Percentiles rank a stretch among this genome's conserved stretches.
Conservation (phyloP, 2,888 invertebrate genomes). For the Idaea straminata region DNA sequence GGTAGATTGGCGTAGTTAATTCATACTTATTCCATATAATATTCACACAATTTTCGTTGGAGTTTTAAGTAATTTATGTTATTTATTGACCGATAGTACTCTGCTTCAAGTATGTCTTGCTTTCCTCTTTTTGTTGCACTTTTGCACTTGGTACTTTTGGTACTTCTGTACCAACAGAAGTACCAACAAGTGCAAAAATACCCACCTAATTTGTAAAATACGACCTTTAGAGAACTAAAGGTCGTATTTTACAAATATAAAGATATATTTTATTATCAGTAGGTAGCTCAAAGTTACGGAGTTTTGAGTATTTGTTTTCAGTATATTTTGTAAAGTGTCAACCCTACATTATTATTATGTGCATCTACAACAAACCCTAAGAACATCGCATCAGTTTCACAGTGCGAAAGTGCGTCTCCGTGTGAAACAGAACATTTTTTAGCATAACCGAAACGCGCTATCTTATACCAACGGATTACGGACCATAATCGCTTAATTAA, state of each 20-base stretch:
- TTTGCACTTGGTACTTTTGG: no score
- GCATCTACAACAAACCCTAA: slow-evolving; percentile 21
- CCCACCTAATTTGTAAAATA: no score
- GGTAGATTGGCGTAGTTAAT: not conserved
- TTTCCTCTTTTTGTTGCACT: no score
- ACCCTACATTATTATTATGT: slow-evolving; percentile 31
- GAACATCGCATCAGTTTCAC: slow-evolving; percentile 22
- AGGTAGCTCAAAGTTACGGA: no score
- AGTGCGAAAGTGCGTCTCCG: slow-evolving; percentile 40
- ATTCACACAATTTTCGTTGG: not conserved
- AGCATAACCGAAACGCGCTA: slow-evolving; percentile 16
- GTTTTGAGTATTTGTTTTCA: not conserved
- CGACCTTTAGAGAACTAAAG: no score
- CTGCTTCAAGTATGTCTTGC: no score
- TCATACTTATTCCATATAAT: not conserved
- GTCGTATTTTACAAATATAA: no score
- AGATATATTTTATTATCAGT: no score
- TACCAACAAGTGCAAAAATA: no score
- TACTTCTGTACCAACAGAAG: no score
- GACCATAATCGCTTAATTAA: slow-evolving; percentile 32
- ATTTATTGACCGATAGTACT: not conserved
- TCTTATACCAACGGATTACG: slow-evolving; percentile 24
- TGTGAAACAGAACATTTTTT: slow-evolving; percentile 40
- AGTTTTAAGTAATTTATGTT: not conserved
- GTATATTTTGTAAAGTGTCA: slow-evolving; percentile 17